Evolutionary conservation across 35 echinoderm and acorn worm species (phyloP), one percentile per base, ranked within the genome.

Genomic region (Ptychodera flava): DNA sequence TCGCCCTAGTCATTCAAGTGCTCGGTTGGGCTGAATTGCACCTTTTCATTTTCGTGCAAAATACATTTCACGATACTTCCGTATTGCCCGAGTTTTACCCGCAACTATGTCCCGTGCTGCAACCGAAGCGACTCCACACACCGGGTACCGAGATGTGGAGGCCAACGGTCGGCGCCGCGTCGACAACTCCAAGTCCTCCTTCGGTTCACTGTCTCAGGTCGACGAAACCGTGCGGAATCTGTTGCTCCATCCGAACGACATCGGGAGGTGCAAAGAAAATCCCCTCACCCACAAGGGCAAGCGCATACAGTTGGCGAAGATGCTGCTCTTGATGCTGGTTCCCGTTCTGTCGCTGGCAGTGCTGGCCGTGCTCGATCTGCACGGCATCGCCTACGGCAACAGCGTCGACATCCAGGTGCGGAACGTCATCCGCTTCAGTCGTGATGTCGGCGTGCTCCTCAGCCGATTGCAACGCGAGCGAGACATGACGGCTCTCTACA

Each of bases 401-500:
- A 85, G 75, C 14, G 37, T 86, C 0, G 87, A 92, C 34, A 78
- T 88, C 30, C 64, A 92, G 82, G 79, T 92, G 30, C 86, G 91
- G 0, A 94, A 94, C 77, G 92, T 88, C 10, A 91, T 94, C 82
- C 36, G 89, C 31, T 94, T 94, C 77, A 94, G 92, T 52, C 85
- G 92, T 35, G 92, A 94, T 33, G 90, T 94, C 36, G 92, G 92
- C 28, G 89, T 94, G 28, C 81, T 94, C 30, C 89, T 94, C 16
- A 94, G 92, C 35, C 85, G 81, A 32, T 81, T 94, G 1, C 92
- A 94, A 31, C 52, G 78, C 78, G 92, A 94, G 77, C 79, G 92
- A 78, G 92, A 94, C 78, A 90, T 90, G 88, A 83, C 82, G n/a
- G 86, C 88, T 6, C 86, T 91, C n/a, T 94, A 90, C 89, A 88